Conservation (phyloP, 92 coral and sea anemone species). For the Bergia sp. region DNA sequence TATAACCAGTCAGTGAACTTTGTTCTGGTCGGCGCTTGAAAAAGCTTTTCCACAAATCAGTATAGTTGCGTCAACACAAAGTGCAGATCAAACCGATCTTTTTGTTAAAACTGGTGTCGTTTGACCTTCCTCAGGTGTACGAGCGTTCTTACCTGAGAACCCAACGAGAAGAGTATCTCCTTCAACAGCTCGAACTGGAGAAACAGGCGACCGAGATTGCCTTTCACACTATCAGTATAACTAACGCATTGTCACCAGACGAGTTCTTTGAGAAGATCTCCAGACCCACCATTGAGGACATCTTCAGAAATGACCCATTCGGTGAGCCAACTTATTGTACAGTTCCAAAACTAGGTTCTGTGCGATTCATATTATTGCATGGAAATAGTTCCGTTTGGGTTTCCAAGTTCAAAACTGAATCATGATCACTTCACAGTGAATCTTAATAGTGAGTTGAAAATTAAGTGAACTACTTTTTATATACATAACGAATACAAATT, state of each 20-base stretch:
- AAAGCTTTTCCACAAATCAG: no score
- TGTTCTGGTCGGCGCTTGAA: no score
- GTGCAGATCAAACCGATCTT: not conserved
- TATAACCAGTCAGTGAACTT: no score
- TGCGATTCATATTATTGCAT: not conserved
- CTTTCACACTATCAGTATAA: conserved; percentile 63
- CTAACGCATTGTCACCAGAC: conserved; percentile 69
- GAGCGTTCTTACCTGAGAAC: conserved; percentile 67
- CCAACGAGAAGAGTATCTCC: conserved; percentile 65
- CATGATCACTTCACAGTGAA: no score
- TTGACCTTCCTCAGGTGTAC: conserved; percentile 46
- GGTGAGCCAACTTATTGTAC: conserved; percentile 32
- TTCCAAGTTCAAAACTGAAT: no score
- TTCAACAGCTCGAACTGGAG: conserved; percentile 62
- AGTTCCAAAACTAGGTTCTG: not conserved
- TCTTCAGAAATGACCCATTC: conserved; percentile 63
- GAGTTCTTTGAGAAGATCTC: conserved; percentile 62
- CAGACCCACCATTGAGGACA: conserved; percentile 61
- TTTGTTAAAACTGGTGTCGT: not conserved
- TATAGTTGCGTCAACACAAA: no score
- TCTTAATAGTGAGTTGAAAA: no score
- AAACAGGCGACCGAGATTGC: conserved; percentile 59
- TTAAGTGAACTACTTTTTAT: no score
- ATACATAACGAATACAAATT: no score
- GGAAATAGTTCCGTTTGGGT: no score